Evolutionary conservation across 2,797 vertebrate species (phyloP), one percentile per base, ranked within the genome.

Genomic region (Dallia pectoralis): DNA sequence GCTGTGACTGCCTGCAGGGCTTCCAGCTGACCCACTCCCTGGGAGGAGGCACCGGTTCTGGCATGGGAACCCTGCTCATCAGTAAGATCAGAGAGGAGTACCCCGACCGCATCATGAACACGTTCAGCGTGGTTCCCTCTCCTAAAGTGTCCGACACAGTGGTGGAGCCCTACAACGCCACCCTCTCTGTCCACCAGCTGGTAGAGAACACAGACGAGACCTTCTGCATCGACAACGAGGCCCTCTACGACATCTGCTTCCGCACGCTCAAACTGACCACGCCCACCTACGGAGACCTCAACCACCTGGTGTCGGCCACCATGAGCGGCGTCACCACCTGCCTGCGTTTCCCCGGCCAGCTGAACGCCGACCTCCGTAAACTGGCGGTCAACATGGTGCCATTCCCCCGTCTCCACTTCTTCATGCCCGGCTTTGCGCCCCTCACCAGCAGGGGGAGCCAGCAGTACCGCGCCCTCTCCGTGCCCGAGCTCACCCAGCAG

Each of bases 91-190:
- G 96, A 0, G 96, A 98, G 82, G 96, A 98, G 83, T 98, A 96
- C 74, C 96, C 96, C 0, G 96, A 97, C 76, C 92, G 96, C 12
- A 97, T 98, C 91, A 98, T 97, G 96, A 97, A 96, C 92, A 97
- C 96, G 68, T 96, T 97, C 91, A 96, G 95, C 22, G 95, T 97
- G 81, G 95, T 97, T 68, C 96, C 96, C 0, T 97, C 96, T 0
- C 96, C 96, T 74, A 97, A 97, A 85, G 96, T 97, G 85, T 97
- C 96, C 0, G 97, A 98, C 87, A 98, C 96, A 0, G 97, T 98
- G 84, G 97, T 98, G 83, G 97, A 98, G 81, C 96, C 96, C 8
- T 98, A 98, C 93, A 98, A 98, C 15, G 96, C 97, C 84, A 98
- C 96, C 0, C 90, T 98, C 0, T 98, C 97, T 0, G 95, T 98